Percentiles rank a stretch among this genome's conserved stretches.
Conservation (phyloP, 2,797 vertebrate species). For the Neomorphus geoffroyi region DNA sequence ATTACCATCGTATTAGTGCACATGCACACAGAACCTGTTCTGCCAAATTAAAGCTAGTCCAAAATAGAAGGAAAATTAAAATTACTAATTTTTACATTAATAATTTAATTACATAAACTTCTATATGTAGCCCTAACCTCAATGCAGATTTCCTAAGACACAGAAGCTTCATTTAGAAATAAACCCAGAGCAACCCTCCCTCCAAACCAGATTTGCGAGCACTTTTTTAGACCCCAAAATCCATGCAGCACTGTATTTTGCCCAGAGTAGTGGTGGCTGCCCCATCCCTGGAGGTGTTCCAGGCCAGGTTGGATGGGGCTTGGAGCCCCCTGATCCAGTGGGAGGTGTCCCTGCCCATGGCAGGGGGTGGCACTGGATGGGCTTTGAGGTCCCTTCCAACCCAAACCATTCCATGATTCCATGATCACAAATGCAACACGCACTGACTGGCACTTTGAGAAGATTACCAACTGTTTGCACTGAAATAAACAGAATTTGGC, state of each 20-base stretch:
- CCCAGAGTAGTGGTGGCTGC: too few species aligned
- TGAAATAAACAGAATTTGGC: not conserved
- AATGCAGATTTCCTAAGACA: not conserved
- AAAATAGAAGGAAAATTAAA: not conserved
- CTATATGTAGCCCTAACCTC: not conserved
- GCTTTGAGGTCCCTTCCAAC: too few species aligned
- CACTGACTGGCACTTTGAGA: not conserved
- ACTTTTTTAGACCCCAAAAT: not conserved
- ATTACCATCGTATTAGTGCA: not conserved
- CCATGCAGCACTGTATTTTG: not conserved
- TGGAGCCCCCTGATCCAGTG: too few species aligned
- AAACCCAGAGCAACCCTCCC: not conserved
- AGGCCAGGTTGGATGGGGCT: too few species aligned
- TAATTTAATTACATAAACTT: not conserved
- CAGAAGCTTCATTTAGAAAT: not conserved
- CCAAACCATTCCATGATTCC: too few species aligned
- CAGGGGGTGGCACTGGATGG: too few species aligned
- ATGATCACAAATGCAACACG: not conserved
- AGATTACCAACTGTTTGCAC: not conserved
- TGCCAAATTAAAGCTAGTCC: not conserved
- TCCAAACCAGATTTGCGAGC: not conserved
- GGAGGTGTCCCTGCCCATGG: too few species aligned
- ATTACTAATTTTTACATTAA: not conserved
- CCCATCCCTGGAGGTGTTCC: too few species aligned
- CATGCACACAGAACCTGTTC: not conserved